Evolutionary conservation across 1,140 invertebrate genomes (phyloP).

Genomic region (Brachionus plicatilis): DNA sequence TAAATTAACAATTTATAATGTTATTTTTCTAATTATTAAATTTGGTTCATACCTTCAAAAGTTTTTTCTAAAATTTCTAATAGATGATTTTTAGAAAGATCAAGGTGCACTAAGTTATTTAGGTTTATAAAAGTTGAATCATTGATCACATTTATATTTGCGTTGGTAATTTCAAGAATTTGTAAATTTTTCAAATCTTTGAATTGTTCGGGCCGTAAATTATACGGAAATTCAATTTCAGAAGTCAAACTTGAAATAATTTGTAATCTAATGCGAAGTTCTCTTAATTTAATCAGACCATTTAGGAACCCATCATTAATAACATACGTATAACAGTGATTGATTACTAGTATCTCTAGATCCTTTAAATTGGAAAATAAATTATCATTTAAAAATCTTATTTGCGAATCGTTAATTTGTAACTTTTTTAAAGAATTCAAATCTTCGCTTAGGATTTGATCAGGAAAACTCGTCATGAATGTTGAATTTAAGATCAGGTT

Average conservation of each 20-base stretch:
- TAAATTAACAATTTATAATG: not conserved
- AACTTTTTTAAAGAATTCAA: not conserved
- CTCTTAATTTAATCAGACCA: not conserved
- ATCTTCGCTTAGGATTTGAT: not conserved
- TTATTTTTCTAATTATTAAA: not conserved
- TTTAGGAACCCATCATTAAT: not conserved
- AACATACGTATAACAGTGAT: not conserved
- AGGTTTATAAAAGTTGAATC: not conserved
- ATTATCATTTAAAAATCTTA: not conserved
- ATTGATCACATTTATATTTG: not conserved
- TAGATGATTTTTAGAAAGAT: not conserved
- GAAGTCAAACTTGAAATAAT: not conserved
- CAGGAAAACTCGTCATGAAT: too few relatives aligned
- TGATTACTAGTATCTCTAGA: not conserved
- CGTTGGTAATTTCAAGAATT: not conserved
- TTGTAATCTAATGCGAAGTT: not conserved
- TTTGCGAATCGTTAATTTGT: not conserved
- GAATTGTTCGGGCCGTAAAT: not conserved
- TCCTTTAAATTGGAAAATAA: not conserved
- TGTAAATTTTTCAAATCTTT: not conserved
- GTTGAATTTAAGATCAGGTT: not conserved
- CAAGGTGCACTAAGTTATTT: not conserved
- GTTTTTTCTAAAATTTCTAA: not conserved
- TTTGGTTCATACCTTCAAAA: not conserved
- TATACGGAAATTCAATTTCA: not conserved